Percentiles rank a stretch among this genome's conserved stretches.
These are phyloP conservation scores for Glaucidium brasilianum DNA, from an alignment of 2,113 vertebrate genomes.

Conservation along the genomic window DNA sequence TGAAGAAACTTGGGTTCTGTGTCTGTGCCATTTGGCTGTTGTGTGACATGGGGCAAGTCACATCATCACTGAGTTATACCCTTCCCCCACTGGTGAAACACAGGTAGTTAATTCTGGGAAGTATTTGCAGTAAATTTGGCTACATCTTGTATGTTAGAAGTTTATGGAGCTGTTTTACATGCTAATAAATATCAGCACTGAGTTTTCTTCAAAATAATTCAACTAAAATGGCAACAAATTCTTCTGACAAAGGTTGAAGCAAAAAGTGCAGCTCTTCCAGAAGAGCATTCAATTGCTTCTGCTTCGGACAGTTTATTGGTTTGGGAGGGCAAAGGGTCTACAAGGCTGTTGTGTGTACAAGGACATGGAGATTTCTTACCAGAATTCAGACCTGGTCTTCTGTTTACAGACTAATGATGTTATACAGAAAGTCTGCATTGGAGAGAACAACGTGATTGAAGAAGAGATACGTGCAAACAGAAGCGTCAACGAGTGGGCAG, in stretches of 20 bases:
- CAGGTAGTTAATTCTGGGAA: background rate
- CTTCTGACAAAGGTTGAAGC: background rate
- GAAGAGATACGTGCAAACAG: conserved; percentile 84
- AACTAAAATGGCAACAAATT: background rate
- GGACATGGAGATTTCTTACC: background rate
- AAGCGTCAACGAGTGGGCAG: conserved; percentile 84
- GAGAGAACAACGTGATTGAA: conserved; percentile 87
- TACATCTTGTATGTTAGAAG: background rate
- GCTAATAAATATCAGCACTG: background rate
- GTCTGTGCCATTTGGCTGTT: background rate
- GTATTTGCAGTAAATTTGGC: background rate
- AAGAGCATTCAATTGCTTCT: background rate
- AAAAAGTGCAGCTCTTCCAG: background rate
- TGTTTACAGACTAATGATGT: conserved; percentile 77
- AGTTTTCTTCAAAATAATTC: background rate
- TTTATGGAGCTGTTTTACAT: background rate
- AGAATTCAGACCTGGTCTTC: background rate
- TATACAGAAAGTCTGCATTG: conserved; percentile 88
- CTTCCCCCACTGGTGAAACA: background rate
- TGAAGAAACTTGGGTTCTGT: background rate
- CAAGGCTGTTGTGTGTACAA: background rate
- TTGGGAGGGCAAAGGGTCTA: background rate
- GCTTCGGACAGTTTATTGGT: background rate
- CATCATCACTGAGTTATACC: background rate
- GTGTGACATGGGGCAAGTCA: background rate